These are phyloP conservation scores for Pelodytes ibericus DNA, from an alignment of 2,797 vertebrate species.

Conservation along the genomic window DNA sequence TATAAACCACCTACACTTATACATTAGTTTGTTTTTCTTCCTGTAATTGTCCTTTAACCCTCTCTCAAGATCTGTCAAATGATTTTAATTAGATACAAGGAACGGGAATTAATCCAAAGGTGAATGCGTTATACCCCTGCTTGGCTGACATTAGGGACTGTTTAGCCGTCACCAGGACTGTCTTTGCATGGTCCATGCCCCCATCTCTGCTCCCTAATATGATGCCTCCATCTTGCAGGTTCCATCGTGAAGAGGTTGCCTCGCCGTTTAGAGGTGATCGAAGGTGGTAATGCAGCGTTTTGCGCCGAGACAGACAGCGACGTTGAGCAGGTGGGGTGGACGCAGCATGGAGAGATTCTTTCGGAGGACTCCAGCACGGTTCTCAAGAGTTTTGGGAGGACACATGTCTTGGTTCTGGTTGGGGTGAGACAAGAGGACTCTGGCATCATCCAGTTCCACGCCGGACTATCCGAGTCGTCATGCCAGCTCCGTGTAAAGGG, in stretches of 20 bases:
- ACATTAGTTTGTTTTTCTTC: too few species aligned
- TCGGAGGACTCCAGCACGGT: slow-evolving; percentile 83
- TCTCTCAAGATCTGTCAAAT: too few species aligned
- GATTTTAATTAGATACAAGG: too few species aligned
- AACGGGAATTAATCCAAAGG: too few species aligned
- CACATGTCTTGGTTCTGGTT: slow-evolving; percentile 92
- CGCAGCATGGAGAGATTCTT: slow-evolving; percentile 84
- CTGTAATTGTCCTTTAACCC: too few species aligned
- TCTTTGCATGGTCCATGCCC: too few species aligned
- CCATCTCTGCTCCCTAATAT: too few species aligned
- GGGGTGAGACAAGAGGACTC: slow-evolving; percentile 90
- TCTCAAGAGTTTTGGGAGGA: slow-evolving; percentile 92
- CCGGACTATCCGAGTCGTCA: slow-evolving; percentile 88
- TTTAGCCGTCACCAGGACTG: too few species aligned
- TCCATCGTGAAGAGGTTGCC: slow-evolving; percentile 90
- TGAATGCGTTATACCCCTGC: too few species aligned
- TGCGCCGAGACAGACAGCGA: slow-evolving; percentile 90
- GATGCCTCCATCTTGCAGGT: slow-evolving; percentile 72
- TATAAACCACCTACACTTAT: too few species aligned
- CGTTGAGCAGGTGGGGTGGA: slow-evolving; percentile 88
- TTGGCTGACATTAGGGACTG: too few species aligned
- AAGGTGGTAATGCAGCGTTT: slow-evolving; percentile 95
- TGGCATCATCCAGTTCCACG: slow-evolving; percentile 86
- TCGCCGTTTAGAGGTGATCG: slow-evolving; percentile 91
- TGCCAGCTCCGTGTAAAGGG: slow-evolving; percentile 94